phyloP scores from a whole-genome alignment of 35 echinoderm and acorn worm species.

The Ophiothrix spiculata region DNA sequence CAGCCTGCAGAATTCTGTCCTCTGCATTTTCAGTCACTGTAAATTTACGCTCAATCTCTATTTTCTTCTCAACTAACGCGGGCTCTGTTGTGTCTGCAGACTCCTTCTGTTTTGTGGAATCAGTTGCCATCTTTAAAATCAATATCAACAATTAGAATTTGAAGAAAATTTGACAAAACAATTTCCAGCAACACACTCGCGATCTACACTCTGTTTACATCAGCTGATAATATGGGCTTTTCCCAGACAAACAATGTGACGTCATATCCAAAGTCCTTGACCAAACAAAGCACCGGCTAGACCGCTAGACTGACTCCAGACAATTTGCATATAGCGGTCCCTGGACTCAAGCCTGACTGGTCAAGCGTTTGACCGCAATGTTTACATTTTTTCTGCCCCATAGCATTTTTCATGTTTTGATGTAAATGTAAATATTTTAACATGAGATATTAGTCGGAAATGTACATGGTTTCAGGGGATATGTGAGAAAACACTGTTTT shows the following conservation, averaged over 20 bases:
- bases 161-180: neutral
- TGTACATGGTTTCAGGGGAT: too few species aligned
- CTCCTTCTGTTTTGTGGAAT: neutral
- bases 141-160: neutral
- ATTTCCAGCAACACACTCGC: neutral
- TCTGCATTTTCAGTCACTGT: slow-evolving; percentile 35
- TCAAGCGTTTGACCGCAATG: neutral
- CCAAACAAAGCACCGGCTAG: neutral
- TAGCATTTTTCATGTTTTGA: neutral
- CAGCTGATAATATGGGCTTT: slow-evolving; percentile 13
- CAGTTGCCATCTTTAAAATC: neutral
- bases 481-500: too few species aligned
- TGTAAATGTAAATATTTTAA: too few species aligned
- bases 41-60: slow-evolving; percentile 77
- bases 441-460: too few species aligned
- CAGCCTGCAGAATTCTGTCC: slow-evolving; percentile 35
- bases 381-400: neutral
- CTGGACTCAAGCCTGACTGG: neutral
- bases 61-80: neutral
- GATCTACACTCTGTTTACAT: slow-evolving; percentile 25
- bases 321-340: slow-evolving; percentile 40
- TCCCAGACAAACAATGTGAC: slow-evolving; percentile 14
- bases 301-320: neutral
- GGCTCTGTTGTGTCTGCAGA: too few species aligned
- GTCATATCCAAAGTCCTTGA: slow-evolving; percentile 36